Conservation (phyloP, 2,113 vertebrate genomes). For the Sphaerodactylus townsendi region DNA sequence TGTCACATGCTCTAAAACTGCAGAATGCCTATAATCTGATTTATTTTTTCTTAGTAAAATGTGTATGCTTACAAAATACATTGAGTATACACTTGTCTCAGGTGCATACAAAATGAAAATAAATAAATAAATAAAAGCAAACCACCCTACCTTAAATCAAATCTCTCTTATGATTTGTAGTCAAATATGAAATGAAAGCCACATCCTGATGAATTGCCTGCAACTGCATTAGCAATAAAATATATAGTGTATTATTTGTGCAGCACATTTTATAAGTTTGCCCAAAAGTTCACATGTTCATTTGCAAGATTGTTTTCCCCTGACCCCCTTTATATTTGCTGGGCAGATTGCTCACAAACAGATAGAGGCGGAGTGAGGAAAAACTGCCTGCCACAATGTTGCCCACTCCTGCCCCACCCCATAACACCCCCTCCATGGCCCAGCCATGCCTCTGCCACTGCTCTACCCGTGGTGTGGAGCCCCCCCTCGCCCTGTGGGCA, state of each 20-base stretch:
- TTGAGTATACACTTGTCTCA: not conserved
- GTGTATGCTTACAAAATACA: slow-evolving; percentile 19
- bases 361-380: no score
- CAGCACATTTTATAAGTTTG: not conserved
- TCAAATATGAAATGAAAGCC: not conserved
- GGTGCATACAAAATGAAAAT: not conserved
- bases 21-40: slow-evolving; percentile 39
- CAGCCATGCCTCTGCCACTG: no score
- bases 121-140: no score
- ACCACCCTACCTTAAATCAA: not conserved
- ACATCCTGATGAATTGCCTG: not conserved
- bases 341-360: not conserved
- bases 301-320: not conserved
- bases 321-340: not conserved
- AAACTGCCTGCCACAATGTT: no score
- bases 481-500: no score
- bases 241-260: not conserved
- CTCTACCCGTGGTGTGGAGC: no score
- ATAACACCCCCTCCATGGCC: no score
- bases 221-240: not conserved
- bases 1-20: slow-evolving; percentile 34
- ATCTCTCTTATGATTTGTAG: not conserved
- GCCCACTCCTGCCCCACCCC: no score
- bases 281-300: not conserved
- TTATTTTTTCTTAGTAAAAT: slow-evolving; percentile 54